These are phyloP conservation scores for Orthosia incerta DNA, from an alignment of 2,888 invertebrate genomes.

Conservation along the genomic window DNA sequence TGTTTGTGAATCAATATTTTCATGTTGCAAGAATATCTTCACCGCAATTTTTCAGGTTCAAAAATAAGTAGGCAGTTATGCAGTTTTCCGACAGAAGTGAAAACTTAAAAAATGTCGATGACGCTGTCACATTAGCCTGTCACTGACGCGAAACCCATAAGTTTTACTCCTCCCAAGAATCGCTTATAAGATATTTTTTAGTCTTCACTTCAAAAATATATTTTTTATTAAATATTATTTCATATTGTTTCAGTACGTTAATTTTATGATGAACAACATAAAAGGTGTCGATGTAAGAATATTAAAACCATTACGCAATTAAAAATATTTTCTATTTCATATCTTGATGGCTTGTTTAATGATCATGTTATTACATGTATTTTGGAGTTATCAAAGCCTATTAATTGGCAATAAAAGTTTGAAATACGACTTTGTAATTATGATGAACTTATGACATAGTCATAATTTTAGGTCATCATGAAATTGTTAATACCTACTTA, in stretches of 20 bases:
- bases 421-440: conserved; percentile 43
- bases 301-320: conserved; percentile 42
- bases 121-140: no score
- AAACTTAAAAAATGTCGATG: no score
- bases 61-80: no score
- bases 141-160: no score
- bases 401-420: conserved; percentile 57
- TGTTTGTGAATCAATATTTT: conserved; percentile 12
- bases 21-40: neutral
- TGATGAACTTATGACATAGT: conserved; percentile 56
- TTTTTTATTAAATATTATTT: neutral
- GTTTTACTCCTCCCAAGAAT: no score
- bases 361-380: conserved; percentile 54
- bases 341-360: conserved; percentile 54
- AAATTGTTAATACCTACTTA: conserved; percentile 23
- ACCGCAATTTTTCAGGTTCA: neutral
- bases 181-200: no score
- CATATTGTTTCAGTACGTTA: neutral
- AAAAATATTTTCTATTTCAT: conserved; percentile 38
- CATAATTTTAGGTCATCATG: conserved; percentile 26
- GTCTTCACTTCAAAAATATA: neutral
- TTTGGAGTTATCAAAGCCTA: conserved; percentile 52
- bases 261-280: neutral
- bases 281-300: neutral
- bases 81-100: no score